Evolutionary conservation across 1,140 invertebrate species (phyloP), one percentile per base, ranked within the genome.

Genomic region (Phocides pigmalion): DNA sequence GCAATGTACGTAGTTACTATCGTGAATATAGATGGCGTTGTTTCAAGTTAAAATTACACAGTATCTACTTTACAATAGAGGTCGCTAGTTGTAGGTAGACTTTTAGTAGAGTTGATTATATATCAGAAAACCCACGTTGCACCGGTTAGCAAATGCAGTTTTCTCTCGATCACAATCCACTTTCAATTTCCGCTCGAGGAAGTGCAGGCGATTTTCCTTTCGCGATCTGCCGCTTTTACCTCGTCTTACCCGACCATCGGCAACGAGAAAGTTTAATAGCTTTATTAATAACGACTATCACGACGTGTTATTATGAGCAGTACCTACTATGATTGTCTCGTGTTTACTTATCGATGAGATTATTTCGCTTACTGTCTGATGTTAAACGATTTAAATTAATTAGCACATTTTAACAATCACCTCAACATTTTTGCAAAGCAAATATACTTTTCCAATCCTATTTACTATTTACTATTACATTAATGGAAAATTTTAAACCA

Each of bases 151-250:
- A 41, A 56, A 69, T 84, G 77, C 84, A 83, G 75, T 88, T 88
- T 89, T 88, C 85, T 82, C 84, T 66, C 51, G 65, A 79, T 77
- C 72, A 79, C 69, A 78, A 79, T 82, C 74, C 75, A 89, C 86
- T 88, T 88, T 90, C 84, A 81, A 83, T 89, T 90, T 90, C 86
- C 86, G 79, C 81, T 85, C 64, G 79, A 87, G 88, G 88, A 90
- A 90, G 86, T 89, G 66, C 53, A 42, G 63, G 65, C 74, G 68
- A 87, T 89, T 89, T 89, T 89, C 88, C 81, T 89, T 89, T 87
- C 78, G 72, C 69, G 68, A 78, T 74, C 68, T 74, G 63, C 74
- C 70, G 82, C 84, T 90, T 85, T 90, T 90, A 87, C 84, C 63
- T 68, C 54, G 69, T 72, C 59, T 61, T 63, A 44, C 17, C 62